These are phyloP conservation scores for Protosalanx chinensis DNA, from an alignment of 2,797 vertebrate genomes.

Conservation along the genomic window DNA sequence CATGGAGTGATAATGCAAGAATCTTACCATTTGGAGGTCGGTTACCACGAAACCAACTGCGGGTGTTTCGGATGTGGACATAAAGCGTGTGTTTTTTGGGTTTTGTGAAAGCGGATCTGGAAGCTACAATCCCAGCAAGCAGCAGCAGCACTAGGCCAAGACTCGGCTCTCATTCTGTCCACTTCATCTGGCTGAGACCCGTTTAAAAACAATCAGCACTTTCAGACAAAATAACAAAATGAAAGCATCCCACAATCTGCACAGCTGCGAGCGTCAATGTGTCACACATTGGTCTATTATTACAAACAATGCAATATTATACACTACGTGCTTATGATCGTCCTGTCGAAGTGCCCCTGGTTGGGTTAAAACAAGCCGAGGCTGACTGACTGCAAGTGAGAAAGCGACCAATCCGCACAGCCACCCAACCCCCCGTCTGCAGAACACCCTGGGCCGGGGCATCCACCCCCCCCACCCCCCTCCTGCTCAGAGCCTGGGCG, in stretches of 20 bases:
- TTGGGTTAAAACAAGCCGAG: conserved; percentile 79
- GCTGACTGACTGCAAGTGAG: conserved; percentile 69
- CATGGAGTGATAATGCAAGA: conserved; percentile 52
- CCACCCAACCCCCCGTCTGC: conserved; percentile 76
- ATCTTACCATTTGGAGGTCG: conserved; percentile 79
- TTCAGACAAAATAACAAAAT: conserved; percentile 48
- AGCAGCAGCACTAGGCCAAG: conserved; percentile 71
- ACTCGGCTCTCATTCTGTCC: conserved; percentile 76
- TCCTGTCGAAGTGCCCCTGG: conserved; percentile 76
- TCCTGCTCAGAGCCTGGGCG: conserved; percentile 4
- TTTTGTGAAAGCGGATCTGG: conserved; percentile 74
- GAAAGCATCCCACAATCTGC: conserved; percentile 51
- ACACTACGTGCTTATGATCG: conserved; percentile 71
- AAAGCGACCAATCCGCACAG: conserved; percentile 75
- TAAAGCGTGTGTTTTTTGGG: conserved; percentile 68
- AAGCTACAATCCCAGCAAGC: conserved; percentile 69
- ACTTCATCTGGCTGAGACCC: conserved; percentile 71
- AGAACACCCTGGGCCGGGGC: conserved; percentile 64
- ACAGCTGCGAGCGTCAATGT: conserved; percentile 54
- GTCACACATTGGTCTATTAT: conserved; percentile 55
- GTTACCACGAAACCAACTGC: conserved; percentile 68
- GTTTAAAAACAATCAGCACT: conserved; percentile 61
- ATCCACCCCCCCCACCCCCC: conserved; percentile 52
- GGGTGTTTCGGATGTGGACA: conserved; percentile 57
- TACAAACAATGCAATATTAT: conserved; percentile 59